Percentiles rank a stretch among this genome's conserved stretches.
Evolutionary conservation across 2,888 invertebrate species (phyloP).

Genomic region (Pollenia amentaria): DNA sequence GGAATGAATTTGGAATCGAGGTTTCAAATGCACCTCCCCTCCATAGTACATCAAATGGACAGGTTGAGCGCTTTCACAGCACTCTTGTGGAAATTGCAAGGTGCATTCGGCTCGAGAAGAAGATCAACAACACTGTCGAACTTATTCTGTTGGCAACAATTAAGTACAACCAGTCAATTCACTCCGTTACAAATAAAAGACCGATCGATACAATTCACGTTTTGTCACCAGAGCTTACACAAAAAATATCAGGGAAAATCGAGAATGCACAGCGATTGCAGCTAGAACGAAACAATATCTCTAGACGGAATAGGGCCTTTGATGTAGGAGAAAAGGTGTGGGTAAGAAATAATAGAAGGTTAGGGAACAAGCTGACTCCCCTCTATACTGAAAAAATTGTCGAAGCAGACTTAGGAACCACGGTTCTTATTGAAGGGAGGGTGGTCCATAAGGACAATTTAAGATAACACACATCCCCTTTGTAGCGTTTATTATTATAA

Average conservation of each 20-base stretch:
- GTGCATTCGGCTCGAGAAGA: no score
- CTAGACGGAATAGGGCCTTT: constrained; percentile 29
- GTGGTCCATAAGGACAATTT: no score
- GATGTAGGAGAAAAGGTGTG: constrained; percentile 8
- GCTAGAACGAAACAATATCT: constrained; percentile 24
- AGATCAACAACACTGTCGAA: no score
- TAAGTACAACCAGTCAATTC: no score
- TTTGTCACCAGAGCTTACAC: no score
- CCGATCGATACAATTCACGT: no score
- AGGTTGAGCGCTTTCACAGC: constrained; percentile 72
- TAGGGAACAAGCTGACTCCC: constrained; percentile 26
- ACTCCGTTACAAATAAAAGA: no score
- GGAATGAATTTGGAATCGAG: constrained; percentile 16
- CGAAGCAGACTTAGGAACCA: constrained; percentile 20
- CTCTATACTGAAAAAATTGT: constrained; percentile 26
- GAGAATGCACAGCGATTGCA: not conserved
- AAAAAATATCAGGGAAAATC: no score
- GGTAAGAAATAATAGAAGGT: constrained; percentile 37
- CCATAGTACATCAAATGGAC: constrained; percentile 68
- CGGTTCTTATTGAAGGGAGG: constrained; percentile 2
- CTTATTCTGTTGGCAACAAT: no score
- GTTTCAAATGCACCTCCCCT: constrained; percentile 29
- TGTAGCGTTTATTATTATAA: no score
- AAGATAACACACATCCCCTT: no score
- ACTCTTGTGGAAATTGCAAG: no score